These are phyloP conservation scores for Xenentodon cancila DNA, from an alignment of 2,797 vertebrate genomes.

Conservation along the genomic window DNA sequence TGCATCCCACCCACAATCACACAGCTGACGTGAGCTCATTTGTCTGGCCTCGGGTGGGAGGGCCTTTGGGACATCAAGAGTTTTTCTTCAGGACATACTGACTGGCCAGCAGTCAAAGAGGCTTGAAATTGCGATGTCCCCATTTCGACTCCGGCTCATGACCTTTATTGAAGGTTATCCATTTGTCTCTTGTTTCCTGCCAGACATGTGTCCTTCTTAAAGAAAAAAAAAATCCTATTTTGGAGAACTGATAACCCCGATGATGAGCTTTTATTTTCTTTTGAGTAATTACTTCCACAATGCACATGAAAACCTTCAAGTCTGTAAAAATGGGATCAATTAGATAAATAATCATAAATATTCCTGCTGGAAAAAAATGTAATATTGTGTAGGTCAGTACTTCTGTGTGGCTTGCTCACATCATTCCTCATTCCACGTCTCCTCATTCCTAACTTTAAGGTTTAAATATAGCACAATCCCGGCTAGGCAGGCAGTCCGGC, in stretches of 20 bases:
- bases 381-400: conserved; percentile 32
- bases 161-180: conserved; percentile 12
- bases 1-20: conserved; percentile 54
- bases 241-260: too few relatives aligned
- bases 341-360: not conserved
- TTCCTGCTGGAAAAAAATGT: not conserved
- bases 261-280: not conserved
- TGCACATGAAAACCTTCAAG: conserved; percentile 22
- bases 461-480: conserved; percentile 44
- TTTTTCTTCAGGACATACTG: conserved; percentile 22
- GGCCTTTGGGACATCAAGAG: conserved; percentile 20
- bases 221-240: not conserved
- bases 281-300: not conserved
- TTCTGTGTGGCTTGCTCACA: conserved; percentile 31
- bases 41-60: conserved; percentile 13
- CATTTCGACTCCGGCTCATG: conserved; percentile 11
- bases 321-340: conserved; percentile 4
- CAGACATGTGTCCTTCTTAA: not conserved
- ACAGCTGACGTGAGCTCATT: conserved; percentile 42
- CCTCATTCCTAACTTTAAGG: conserved; percentile 27
- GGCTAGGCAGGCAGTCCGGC: conserved; percentile 7
- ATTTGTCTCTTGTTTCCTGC: conserved; percentile 2
- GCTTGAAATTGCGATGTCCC: not conserved
- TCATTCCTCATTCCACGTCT: too few relatives aligned
- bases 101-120: conserved; percentile 14